Percentiles rank a stretch among this genome's conserved stretches.
phyloP scores from a whole-genome alignment of 2,113 vertebrate genomes.

The Phalacrocorax pelagicus region DNA sequence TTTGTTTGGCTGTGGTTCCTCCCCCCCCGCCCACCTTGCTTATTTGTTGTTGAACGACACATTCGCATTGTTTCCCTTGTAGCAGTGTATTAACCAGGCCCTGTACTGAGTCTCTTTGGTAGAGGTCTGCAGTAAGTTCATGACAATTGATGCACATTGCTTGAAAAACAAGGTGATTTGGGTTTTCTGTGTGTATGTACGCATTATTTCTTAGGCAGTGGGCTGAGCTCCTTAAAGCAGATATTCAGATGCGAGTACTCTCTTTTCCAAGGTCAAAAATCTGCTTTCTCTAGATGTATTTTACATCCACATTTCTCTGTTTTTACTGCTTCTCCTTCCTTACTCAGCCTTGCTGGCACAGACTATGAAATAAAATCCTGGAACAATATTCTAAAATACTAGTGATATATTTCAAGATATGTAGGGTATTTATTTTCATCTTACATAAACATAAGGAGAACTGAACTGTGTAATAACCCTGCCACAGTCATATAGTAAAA shows the following conservation, averaged over 20 bases:
- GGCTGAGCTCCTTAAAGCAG: not conserved
- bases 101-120: too few relatives aligned
- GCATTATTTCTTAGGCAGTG: accelerated
- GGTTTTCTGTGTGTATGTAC: accelerated
- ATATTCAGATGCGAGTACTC: not conserved
- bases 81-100: not conserved
- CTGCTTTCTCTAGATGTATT: not conserved
- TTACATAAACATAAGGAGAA: not conserved
- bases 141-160: not conserved
- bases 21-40: not conserved
- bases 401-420: not conserved
- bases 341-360: not conserved
- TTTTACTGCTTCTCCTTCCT: not conserved
- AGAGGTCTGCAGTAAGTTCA: not conserved
- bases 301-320: not conserved
- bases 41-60: not conserved
- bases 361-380: not conserved
- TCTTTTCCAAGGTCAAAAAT: not conserved
- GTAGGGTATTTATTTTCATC: not conserved
- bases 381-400: not conserved
- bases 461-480: not conserved
- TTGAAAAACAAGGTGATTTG: not conserved
- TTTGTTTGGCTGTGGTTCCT: not conserved
- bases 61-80: accelerated
- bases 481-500: not conserved